Evolutionary conservation across 2,797 vertebrate genomes (phyloP).

Genomic region (Phylloscopus collybita): DNA sequence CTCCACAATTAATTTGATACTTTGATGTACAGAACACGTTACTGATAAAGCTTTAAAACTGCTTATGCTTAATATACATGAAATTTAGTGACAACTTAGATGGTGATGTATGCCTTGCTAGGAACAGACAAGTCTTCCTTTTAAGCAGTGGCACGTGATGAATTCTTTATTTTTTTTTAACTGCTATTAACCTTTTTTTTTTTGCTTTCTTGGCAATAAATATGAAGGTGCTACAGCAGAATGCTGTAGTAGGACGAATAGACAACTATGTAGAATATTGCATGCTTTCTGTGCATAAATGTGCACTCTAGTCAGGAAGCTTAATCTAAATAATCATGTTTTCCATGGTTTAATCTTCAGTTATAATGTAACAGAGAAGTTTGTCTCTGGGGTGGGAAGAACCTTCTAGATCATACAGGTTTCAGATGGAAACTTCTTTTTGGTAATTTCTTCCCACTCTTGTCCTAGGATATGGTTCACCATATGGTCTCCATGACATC

Average conservation of each 20-base stretch:
- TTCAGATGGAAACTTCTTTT: neutral
- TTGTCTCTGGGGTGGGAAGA: neutral
- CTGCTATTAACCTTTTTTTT: neutral
- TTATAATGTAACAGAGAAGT: neutral
- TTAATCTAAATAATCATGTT: neutral
- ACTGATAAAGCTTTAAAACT: slow-evolving; percentile 11
- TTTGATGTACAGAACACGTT: neutral
- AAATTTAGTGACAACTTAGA: neutral
- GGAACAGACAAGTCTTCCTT: neutral
- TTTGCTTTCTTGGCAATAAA: neutral
- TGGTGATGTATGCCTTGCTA: neutral
- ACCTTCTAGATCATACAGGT: neutral
- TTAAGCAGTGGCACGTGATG: neutral
- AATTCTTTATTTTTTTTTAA: neutral
- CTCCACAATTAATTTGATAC: neutral
- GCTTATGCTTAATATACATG: neutral
- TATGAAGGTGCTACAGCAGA: neutral
- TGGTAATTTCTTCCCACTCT: neutral
- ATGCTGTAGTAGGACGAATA: neutral
- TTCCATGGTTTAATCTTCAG: neutral
- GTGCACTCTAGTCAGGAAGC: neutral
- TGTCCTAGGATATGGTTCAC: neutral
- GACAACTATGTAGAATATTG: neutral
- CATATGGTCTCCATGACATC: neutral
- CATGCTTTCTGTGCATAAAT: neutral